These are phyloP conservation scores for Cantharis lateralis DNA, from an alignment of 2,888 invertebrate genomes.

Conservation along the genomic window DNA sequence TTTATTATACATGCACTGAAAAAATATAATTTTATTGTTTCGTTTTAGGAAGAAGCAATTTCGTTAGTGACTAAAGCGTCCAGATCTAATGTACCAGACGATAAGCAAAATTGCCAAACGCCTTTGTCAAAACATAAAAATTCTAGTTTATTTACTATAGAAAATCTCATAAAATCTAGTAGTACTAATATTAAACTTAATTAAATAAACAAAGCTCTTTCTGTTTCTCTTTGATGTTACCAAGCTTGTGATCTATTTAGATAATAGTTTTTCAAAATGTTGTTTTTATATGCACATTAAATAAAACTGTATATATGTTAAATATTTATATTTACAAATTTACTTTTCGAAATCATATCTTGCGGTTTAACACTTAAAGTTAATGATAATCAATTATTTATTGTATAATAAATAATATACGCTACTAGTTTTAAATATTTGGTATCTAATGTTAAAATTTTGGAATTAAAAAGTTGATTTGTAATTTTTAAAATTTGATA, in stretches of 20 bases:
- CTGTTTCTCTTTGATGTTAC: slow-evolving; percentile 46
- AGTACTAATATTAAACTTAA: slow-evolving; percentile 46
- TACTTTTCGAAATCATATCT: background rate
- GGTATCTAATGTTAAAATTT: background rate
- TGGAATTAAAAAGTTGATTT: background rate
- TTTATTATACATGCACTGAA: background rate
- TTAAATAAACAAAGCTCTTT: slow-evolving; percentile 47
- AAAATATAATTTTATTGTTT: slow-evolving; percentile 13
- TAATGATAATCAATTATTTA: background rate
- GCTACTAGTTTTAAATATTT: no score
- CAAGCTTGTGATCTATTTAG: slow-evolving; percentile 43
- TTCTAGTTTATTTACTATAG: slow-evolving; percentile 55
- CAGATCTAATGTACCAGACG: slow-evolving; percentile 10
- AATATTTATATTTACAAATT: slow-evolving; percentile 11
- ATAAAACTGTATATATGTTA: slow-evolving; percentile 30
- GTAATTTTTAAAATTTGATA: background rate
- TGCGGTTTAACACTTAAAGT: background rate
- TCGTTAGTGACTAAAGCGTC: slow-evolving; percentile 43
- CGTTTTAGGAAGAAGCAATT: slow-evolving; percentile 47
- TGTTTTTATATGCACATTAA: slow-evolving; percentile 33
- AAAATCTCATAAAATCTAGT: slow-evolving; percentile 55
- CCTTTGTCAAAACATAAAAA: slow-evolving; percentile 48
- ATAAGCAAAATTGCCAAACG: slow-evolving; percentile 22
- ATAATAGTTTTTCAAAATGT: slow-evolving; percentile 40
- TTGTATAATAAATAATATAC: background rate